Percentiles rank a stretch among this genome's conserved stretches.
Conservation (phyloP, 2,113 vertebrate genomes). For the Oceanites oceanicus region DNA sequence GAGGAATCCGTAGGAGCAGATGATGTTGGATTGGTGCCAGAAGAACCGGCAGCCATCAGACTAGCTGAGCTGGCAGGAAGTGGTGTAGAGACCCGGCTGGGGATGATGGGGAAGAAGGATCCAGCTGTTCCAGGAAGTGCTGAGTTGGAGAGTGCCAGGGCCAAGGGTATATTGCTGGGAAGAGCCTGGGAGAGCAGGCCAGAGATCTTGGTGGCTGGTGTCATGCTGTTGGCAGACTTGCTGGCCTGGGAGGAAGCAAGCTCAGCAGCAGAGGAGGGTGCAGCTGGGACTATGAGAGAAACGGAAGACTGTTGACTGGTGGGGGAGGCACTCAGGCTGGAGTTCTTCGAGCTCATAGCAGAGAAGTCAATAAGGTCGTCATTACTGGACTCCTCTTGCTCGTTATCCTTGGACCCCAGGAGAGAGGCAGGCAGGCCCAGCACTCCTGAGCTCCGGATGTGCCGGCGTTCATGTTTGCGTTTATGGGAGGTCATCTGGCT, state of each 20-base stretch:
- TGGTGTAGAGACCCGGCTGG: constrained; percentile 81
- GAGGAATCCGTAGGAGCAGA: constrained; percentile 76
- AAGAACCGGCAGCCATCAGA: constrained; percentile 80
- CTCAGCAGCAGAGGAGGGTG: constrained; percentile 78
- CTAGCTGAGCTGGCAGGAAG: constrained; percentile 80
- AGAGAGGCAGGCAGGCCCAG: constrained; percentile 87
- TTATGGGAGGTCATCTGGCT: constrained; percentile 99
- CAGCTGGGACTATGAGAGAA: constrained; percentile 79
- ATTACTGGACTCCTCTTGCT: constrained; percentile 95
- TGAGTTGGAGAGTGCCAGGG: constrained; percentile 84
- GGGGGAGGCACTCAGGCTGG: constrained; percentile 97
- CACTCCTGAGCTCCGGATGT: constrained; percentile 89
- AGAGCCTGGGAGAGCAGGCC: constrained; percentile 90
- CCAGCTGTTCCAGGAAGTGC: constrained; percentile 82
- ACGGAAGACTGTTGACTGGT: constrained; percentile 93
- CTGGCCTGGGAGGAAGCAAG: constrained; percentile 74
- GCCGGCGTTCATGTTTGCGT: constrained; percentile 95
- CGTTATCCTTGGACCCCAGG: constrained; percentile 87
- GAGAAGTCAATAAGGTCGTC: constrained; percentile 98
- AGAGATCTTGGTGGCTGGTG: constrained; percentile 83
- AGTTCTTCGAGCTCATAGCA: constrained; percentile 97
- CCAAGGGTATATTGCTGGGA: constrained; percentile 87
- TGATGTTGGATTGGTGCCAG: constrained; percentile 71
- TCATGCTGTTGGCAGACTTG: constrained; percentile 80
- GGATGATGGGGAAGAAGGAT: constrained; percentile 89